Evolutionary conservation across 2,888 invertebrate genomes (phyloP).

Genomic region (Pandemis corylana): DNA sequence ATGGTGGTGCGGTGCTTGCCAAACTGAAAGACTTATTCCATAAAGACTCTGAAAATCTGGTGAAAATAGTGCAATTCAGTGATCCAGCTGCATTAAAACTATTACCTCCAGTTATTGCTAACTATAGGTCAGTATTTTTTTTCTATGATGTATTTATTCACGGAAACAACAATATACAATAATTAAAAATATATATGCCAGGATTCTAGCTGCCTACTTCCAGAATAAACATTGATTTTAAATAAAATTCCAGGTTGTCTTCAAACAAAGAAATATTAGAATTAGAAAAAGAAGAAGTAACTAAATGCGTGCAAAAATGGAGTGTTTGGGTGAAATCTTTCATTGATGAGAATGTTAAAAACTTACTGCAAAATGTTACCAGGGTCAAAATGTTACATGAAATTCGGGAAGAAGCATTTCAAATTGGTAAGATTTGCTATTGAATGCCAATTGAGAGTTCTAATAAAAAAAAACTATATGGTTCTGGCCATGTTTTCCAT

Average conservation of each 20-base stretch:
- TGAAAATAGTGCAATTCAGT: conserved; percentile 84
- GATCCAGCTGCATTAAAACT: conserved; percentile 83
- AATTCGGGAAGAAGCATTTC: conserved; percentile 88
- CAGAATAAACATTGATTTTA: no score
- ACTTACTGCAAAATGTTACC: conserved; percentile 87
- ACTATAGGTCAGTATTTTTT: conserved; percentile 70
- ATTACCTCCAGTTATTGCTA: conserved; percentile 84
- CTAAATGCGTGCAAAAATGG: conserved; percentile 85
- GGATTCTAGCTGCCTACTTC: no score
- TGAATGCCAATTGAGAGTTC: no score
- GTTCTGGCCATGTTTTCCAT: no score
- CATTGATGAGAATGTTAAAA: conserved; percentile 83
- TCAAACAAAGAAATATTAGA: conserved; percentile 65
- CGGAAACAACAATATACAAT: no score
- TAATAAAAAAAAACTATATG: no score
- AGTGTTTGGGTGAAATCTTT: conserved; percentile 86
- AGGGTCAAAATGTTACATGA: conserved; percentile 89
- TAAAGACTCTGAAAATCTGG: conserved; percentile 81
- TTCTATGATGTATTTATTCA: not conserved
- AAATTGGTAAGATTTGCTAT: conserved; percentile 74
- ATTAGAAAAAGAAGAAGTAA: conserved; percentile 68
- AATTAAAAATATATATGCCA: no score
- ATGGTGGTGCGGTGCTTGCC: conserved; percentile 79
- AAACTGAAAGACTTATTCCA: conserved; percentile 76
- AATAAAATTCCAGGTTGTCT: conserved; percentile 60